phyloP scores from a whole-genome alignment of 2,888 invertebrate genomes.

The Phragmatobia fuliginosa region DNA sequence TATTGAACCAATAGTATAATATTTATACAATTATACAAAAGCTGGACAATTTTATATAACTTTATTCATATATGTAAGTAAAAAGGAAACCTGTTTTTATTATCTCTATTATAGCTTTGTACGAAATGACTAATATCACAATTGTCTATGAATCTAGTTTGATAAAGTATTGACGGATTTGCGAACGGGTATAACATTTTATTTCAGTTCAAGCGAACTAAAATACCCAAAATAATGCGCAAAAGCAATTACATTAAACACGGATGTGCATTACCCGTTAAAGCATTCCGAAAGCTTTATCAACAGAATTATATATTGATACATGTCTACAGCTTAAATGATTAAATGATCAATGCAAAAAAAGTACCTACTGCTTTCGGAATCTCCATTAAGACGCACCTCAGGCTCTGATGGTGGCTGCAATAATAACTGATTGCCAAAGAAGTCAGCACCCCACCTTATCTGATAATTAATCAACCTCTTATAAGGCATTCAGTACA shows the following conservation, averaged over 20 bases:
- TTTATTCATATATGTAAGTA: no score
- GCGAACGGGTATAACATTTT: background rate
- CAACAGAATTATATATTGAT: slow-evolving; percentile 27
- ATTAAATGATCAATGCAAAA: slow-evolving; percentile 52
- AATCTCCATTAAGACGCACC: slow-evolving; percentile 56
- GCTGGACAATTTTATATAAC: background rate
- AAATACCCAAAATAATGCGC: background rate
- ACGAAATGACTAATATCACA: no score
- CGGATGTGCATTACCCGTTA: slow-evolving; percentile 15
- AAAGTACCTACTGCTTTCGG: slow-evolving; percentile 50
- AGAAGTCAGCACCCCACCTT: slow-evolving; percentile 62
- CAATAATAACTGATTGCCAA: slow-evolving; percentile 65
- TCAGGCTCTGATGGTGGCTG: slow-evolving; percentile 53
- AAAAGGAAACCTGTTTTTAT: no score
- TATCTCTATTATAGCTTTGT: no score
- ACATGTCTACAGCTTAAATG: slow-evolving; percentile 31
- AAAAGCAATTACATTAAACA: slow-evolving; percentile 6
- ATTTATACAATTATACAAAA: background rate
- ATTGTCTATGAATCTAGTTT: no score
- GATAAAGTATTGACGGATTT: no score
- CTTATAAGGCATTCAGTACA: slow-evolving; percentile 67
- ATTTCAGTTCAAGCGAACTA: background rate
- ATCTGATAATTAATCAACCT: slow-evolving; percentile 74
- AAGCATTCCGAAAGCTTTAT: slow-evolving; percentile 39
- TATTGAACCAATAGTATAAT: background rate